phyloP scores from a whole-genome alignment of 2,888 invertebrate genomes.

The Folsomia candida region DNA sequence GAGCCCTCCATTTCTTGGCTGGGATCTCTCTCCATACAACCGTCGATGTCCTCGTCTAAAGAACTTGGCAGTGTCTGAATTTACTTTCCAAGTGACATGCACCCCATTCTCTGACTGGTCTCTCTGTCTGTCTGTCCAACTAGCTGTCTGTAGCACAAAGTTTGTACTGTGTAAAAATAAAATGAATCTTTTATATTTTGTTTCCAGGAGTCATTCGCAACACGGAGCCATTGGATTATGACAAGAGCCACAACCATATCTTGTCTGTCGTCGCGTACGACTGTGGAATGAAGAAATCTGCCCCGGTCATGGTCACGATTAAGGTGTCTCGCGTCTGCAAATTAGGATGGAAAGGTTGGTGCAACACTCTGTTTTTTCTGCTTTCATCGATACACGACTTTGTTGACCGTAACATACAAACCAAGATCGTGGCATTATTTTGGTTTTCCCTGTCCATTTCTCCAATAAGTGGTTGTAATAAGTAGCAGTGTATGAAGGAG shows the following conservation, averaged over 20 bases:
- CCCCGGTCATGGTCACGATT: constrained; percentile 93
- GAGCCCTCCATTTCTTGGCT: not conserved
- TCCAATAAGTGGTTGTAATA: no score
- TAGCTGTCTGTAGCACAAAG: no score
- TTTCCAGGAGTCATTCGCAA: constrained; percentile 77
- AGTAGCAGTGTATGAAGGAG: no score
- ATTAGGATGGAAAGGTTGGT: constrained; percentile 72
- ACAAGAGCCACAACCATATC: constrained; percentile 91
- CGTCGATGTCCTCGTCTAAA: no score
- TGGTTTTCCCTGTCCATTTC: no score
- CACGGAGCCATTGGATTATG: constrained; percentile 88
- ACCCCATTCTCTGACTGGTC: no score
- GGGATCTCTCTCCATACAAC: not conserved
- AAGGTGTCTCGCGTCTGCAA: constrained; percentile 81
- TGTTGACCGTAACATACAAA: no score
- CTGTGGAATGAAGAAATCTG: constrained; percentile 91
- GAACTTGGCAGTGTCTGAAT: no score
- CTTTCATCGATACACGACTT: no score
- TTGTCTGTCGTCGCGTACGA: constrained; percentile 95
- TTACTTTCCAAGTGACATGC: no score
- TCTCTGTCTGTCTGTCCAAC: no score
- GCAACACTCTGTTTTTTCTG: not conserved
- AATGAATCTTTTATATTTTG: constrained; percentile 28
- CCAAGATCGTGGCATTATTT: no score
- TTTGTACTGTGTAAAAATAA: not conserved